Conservation (phyloP, 2,888 invertebrate genomes). For the Laothoe populi region DNA sequence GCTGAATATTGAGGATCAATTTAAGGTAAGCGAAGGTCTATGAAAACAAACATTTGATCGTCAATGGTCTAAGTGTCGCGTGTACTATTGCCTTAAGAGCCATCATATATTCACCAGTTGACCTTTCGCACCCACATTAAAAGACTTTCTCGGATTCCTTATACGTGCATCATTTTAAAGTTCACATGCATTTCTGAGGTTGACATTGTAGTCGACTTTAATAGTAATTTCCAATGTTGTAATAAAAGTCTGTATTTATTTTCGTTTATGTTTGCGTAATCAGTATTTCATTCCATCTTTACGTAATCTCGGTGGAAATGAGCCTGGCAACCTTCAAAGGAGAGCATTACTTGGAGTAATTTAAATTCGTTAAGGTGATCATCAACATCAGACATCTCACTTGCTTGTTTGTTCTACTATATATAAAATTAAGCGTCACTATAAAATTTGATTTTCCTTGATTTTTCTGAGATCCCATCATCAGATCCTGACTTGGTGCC, state of each 20-base stretch:
- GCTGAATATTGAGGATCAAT: too few relatives aligned
- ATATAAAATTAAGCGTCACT: too few relatives aligned
- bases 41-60: too few relatives aligned
- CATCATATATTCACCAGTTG: background rate
- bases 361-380: too few relatives aligned
- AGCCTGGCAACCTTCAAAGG: background rate
- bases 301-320: background rate
- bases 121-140: background rate
- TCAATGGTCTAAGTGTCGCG: background rate
- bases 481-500: too few relatives aligned
- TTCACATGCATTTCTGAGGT: conserved; percentile 8
- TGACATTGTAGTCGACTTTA: background rate
- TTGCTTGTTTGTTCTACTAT: too few relatives aligned
- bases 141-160: background rate
- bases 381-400: too few relatives aligned
- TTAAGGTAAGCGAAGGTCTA: too few relatives aligned
- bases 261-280: background rate
- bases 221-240: background rate
- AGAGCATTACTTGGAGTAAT: background rate
- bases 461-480: too few relatives aligned
- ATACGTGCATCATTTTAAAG: conserved; percentile 15
- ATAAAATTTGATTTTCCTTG: too few relatives aligned
- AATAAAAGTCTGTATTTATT: background rate
- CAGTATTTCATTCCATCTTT: background rate
- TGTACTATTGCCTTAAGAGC: background rate